These are phyloP conservation scores for Drosophila hydei DNA, from an alignment of 1,140 invertebrate species.

Conservation along the genomic window DNA sequence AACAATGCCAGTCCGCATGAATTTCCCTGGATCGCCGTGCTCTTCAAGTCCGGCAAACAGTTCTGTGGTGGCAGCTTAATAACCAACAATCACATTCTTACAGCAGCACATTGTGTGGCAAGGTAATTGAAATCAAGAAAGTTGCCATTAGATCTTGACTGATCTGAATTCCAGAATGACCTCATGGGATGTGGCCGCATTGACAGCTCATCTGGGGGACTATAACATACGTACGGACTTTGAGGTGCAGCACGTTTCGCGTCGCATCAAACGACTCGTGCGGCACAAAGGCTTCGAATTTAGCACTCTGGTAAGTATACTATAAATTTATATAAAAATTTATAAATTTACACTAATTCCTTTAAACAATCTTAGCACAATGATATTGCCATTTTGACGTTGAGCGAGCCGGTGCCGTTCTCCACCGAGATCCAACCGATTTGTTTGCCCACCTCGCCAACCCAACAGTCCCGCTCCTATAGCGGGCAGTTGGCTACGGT, in stretches of 20 bases:
- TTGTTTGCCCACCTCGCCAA: constrained; percentile 89
- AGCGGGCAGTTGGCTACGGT: constrained; percentile 90
- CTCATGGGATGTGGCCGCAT: constrained; percentile 92
- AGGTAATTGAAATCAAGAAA: constrained; percentile 86
- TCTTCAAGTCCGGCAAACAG: constrained; percentile 92
- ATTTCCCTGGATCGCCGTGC: constrained; percentile 93
- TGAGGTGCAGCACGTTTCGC: constrained; percentile 90
- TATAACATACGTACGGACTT: constrained; percentile 90
- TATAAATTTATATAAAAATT: not conserved
- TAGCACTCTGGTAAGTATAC: constrained; percentile 88
- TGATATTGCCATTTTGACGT: constrained; percentile 93
- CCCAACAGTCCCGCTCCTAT: constrained; percentile 85
- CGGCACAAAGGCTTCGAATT: constrained; percentile 93
- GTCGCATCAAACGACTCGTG: constrained; percentile 91
- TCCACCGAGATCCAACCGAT: constrained; percentile 91
- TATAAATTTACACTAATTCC: too few species aligned
- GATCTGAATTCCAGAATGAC: constrained; percentile 89
- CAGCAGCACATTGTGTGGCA: constrained; percentile 95
- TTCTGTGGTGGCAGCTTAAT: constrained; percentile 94
- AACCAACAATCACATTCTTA: constrained; percentile 93
- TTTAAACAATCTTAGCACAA: too few species aligned
- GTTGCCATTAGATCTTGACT: constrained; percentile 22
- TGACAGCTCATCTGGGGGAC: constrained; percentile 92
- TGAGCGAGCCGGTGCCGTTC: constrained; percentile 91
- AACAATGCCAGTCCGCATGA: constrained; percentile 91